Base-by-base conservation (phyloP, 2,888 invertebrate species). In the Pheosia tremula region DNA sequence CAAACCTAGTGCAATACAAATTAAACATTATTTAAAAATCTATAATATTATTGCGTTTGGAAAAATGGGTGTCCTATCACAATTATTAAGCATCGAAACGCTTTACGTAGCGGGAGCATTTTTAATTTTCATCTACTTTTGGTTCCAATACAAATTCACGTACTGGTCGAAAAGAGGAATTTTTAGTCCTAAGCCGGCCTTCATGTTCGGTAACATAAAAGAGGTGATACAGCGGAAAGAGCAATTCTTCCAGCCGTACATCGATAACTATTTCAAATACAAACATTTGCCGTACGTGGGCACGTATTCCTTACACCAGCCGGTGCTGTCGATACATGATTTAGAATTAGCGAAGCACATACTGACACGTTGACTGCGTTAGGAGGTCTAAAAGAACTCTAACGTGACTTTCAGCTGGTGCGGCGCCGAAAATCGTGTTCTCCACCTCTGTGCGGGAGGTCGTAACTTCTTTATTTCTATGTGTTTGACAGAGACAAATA, bases 181-280 rank as follows among this genome's bases (percentile, higher is more conserved):
- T 5, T 85, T 88, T 0, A 94, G 94, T 45, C 93, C 95, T 0
- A 81, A 89, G n/a, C 95, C 95, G 0, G 79, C 80, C n/a, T 94
- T 96, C 66, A 95, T 96, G 0, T 96, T 95, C 72, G 96, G 96
- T 0, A 95, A 95, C 65, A 86, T 96, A 69, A 87, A 87, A 49
- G 86, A 91, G 38, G 94, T 96, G 7, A 89, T 95, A 3, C 90
- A 91, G 57, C 87, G 94, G 43, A 90, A 94, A 71, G 87, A 91
- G 47, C 95, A 95, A 64, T 94, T 96, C 79, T 95, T 95, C 39
- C 93, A 95, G 71, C 95, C 94, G 13, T 93, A 96, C 59, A 91
- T 91, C 63, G 94, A 96, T 71, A 89, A 94, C 54, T 96, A 96
- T 74, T 82, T 88, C 13, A 82, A 86, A 56, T 94, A 94, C 75